These are phyloP conservation scores for Mormyrus hasselquistii DNA, from an alignment of 2,797 vertebrate genomes.

Conservation along the genomic window DNA sequence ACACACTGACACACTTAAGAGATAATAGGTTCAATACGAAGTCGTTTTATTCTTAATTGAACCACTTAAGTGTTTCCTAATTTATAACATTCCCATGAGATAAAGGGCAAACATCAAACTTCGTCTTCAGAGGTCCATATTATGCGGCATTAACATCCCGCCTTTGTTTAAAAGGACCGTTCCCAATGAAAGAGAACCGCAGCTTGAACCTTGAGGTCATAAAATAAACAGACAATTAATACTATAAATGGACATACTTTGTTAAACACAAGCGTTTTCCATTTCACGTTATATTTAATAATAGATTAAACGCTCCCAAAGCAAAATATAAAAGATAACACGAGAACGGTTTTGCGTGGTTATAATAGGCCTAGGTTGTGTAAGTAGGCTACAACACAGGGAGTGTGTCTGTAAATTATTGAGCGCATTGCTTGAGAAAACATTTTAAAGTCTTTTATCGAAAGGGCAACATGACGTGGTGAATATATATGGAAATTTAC, in stretches of 20 bases:
- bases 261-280: conserved; percentile 54
- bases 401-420: background rate
- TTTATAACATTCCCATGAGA: conserved; percentile 55
- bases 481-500: background rate
- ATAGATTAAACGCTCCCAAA: conserved; percentile 1
- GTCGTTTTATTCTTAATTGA: conserved; percentile 45
- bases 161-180: conserved; percentile 57
- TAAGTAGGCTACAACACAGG: background rate
- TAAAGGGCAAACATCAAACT: conserved; percentile 58
- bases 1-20: conserved; percentile 23
- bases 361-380: background rate
- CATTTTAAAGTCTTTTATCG: background rate
- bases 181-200: conserved; percentile 58
- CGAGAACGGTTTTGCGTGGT: background rate
- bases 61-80: conserved; percentile 42
- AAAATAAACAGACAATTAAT: conserved; percentile 66
- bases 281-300: conserved; percentile 35
- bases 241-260: conserved; percentile 61
- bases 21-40: conserved; percentile 58
- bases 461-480: background rate
- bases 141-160: conserved; percentile 58
- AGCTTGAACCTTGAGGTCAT: conserved; percentile 62
- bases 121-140: conserved; percentile 39
- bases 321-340: background rate
- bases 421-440: background rate